A percentile compares a stretch with the other conserved stretches of the same genome.
Conservation (phyloP, 2,113 vertebrate genomes). For the Salvator merianae region DNA sequence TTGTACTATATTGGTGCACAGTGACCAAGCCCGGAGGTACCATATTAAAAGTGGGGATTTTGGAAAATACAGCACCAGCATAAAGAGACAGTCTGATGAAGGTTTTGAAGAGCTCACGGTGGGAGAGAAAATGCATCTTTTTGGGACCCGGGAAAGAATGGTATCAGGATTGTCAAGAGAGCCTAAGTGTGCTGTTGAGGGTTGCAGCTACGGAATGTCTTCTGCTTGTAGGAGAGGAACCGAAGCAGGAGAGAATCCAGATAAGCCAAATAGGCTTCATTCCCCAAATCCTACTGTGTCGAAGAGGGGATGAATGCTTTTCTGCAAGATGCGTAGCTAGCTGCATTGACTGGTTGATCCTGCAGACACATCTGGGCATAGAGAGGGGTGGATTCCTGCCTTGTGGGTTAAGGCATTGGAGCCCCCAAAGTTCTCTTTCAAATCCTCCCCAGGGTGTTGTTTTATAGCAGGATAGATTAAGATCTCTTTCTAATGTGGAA, state of each 20-base stretch:
- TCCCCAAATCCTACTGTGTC: background rate
- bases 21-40: background rate
- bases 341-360: accelerated
- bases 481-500: background rate
- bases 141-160: background rate
- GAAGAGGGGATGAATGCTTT: accelerated
- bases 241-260: background rate
- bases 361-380: accelerated
- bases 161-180: too few species aligned
- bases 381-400: background rate
- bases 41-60: accelerated
- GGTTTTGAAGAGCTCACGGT: background rate
- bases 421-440: background rate
- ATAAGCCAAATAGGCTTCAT: constrained; percentile 24
- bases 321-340: background rate
- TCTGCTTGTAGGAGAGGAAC: background rate
- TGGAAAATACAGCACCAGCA: background rate
- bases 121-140: background rate
- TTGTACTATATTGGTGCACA: accelerated
- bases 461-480: background rate
- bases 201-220: background rate
- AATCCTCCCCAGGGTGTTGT: background rate
- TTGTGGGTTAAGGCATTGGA: background rate
- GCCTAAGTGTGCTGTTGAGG: background rate
- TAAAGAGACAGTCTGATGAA: accelerated